Base-by-base conservation (phyloP, 2,888 invertebrate genomes). In the Glyphotaelius pellucidus region DNA sequence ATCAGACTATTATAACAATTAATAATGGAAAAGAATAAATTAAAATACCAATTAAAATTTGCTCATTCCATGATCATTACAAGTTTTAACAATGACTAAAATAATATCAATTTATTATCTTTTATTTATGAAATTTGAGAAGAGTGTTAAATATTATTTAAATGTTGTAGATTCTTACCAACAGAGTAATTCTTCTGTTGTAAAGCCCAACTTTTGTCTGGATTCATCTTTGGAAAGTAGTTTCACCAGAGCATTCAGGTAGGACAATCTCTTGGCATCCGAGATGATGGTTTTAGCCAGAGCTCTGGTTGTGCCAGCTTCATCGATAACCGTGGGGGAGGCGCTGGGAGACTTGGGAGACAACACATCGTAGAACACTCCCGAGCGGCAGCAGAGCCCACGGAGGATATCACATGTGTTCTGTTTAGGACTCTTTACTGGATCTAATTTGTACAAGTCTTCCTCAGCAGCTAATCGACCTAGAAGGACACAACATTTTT, bases 201-300 rank as follows among this genome's bases (percentile, higher is more conserved):
- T 97, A 94, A 98, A 98, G 88, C 98, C 98, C 94, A 98, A 96
- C 94, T 96, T 96, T 93, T 95, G 95, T 94, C 96, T 95, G 91
- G 95, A 96, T 94, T 97, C 97, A 94, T 97, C 96, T 94, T 97
- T 97, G 94, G 96, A 96, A 94, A 97, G 96, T 93, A 99, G 96
- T 94, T 98, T 98, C 91, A 98, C 98, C 95, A 99, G 97, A 93
- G 97, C 98, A 96, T 99, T 99, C 94, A 99, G 97, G 95, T 98
- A 98, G 94, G 98, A 98, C 94, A 99, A 96, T 95, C 98, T 97
- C 95, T 97, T 97, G 93, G 97, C 97, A 95, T 98, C 98, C 92
- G 97, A 97, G 93, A 97, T 96, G 92, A 96, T 92, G 9, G 91
- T 93, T 86, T 93, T 93, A 11, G 92, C 31, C 42, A 93, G 80